These are phyloP conservation scores for Rutpela maculata DNA, from an alignment of 2,888 invertebrate species.

Conservation along the genomic window DNA sequence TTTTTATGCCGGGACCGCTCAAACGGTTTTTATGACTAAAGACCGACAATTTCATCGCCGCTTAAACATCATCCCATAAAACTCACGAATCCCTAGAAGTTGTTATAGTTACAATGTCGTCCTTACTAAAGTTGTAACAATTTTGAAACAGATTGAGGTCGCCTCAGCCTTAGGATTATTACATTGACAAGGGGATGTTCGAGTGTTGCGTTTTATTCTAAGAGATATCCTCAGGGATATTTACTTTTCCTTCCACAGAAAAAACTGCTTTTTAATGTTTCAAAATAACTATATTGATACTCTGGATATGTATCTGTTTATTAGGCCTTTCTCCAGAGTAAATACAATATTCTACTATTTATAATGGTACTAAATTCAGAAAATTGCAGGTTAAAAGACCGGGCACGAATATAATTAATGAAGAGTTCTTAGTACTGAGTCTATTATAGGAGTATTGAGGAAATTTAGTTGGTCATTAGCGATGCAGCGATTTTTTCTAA, in stretches of 20 bases:
- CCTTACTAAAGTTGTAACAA: neutral
- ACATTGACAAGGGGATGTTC: neutral
- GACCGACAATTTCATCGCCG: neutral
- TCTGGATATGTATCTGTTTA: no score
- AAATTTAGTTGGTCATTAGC: no score
- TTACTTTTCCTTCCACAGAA: neutral
- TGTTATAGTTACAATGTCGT: constrained; percentile 10
- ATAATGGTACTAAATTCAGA: no score
- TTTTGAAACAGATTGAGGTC: constrained; percentile 3
- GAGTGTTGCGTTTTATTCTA: neutral
- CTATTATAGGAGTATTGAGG: no score
- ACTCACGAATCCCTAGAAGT: neutral
- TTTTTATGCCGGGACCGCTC: neutral
- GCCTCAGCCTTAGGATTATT: neutral
- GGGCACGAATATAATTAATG: no score
- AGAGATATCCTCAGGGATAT: neutral
- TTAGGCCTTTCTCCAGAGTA: no score
- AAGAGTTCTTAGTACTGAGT: no score
- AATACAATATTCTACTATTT: no score
- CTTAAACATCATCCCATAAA: constrained; percentile 14
- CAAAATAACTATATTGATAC: no score
- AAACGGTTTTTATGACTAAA: neutral
- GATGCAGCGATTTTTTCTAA: no score
- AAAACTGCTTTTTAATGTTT: no score
- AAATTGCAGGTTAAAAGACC: no score